Evolutionary conservation across 2,113 vertebrate genomes (phyloP).

Genomic region (Pygoscelis adeliae): DNA sequence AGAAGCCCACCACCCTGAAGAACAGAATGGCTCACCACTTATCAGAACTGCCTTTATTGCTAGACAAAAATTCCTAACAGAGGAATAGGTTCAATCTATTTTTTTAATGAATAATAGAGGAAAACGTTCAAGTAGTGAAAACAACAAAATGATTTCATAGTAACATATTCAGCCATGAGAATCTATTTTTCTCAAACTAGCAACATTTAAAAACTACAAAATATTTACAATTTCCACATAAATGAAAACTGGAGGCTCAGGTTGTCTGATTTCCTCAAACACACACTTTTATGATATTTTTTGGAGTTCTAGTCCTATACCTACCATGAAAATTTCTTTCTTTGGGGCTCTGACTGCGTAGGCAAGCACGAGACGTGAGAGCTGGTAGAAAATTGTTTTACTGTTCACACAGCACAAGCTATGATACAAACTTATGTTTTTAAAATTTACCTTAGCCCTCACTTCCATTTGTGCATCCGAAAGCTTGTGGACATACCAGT

Average conservation of each 20-base stretch:
- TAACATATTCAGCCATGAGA: fast-evolving
- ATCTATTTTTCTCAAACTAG: neutral
- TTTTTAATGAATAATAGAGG: neutral
- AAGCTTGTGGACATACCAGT: fast-evolving
- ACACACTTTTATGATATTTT: neutral
- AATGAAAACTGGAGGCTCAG: neutral
- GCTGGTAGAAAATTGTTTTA: neutral
- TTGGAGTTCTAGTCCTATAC: neutral
- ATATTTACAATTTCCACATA: neutral
- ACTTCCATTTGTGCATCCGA: neutral
- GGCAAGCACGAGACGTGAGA: neutral
- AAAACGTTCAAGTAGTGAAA: neutral
- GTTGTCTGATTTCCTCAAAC: neutral
- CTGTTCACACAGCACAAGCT: neutral
- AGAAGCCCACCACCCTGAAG: neutral
- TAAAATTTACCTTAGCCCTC: neutral
- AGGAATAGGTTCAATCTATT: neutral
- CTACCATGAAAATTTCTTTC: neutral
- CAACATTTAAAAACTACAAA: neutral
- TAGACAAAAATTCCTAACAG: neutral
- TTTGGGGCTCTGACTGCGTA: neutral
- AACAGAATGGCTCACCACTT: neutral
- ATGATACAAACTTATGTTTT: neutral
- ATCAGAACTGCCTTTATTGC: neutral
- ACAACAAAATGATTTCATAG: neutral